Evolutionary conservation across 92 coral and sea anemone genomes (phyloP), one percentile per base, ranked within the genome.

Genomic region (Porites evermanni): DNA sequence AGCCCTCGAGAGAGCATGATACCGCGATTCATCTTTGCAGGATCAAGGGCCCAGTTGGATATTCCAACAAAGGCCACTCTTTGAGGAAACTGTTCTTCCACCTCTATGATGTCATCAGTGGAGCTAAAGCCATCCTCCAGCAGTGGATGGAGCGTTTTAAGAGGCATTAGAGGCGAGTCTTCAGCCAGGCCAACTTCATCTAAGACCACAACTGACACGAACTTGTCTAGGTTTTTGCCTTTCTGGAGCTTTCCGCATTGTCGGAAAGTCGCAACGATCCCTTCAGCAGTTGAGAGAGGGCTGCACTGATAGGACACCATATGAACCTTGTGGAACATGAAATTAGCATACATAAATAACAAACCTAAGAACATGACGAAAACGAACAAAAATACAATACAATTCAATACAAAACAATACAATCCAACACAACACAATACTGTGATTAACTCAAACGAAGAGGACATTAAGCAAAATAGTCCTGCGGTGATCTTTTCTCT

Each of bases 31-130:
- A 92, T 94, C 68, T 94, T 92, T 19, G 95, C 98, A 14, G 98
- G 95, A 70, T 94, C 98, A 44, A 94, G 91, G 9, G 95, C 96
- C 98, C 98, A 95, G 90, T 95, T 95, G 3, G 98, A 95, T 29
- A 95, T 87, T 18, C 98, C 98, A 68, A 95, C 93, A 72, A 95
- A 95, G 38, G 96, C 98, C 69, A 95, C 98, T 44, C 94, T 86
- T 18, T 84, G 81, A 0, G 85, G 72, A 75, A 16, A 61, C 60
- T 84, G 90, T 53, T 92, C 92, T 53, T 91, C 94, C 24, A 90
- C 88, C 65, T 84, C 70, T 12, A 89, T 84, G 78, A 84, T 77
- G 86, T 79, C 92, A 72, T 89, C 92, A 13, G 89, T 52, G 1
- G 86, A 79, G 69, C 72, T 80, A 72, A 89, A 85, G 10, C 81